Base-by-base conservation (phyloP, 2,888 invertebrate species). In the Ryuthela nishihirai region DNA sequence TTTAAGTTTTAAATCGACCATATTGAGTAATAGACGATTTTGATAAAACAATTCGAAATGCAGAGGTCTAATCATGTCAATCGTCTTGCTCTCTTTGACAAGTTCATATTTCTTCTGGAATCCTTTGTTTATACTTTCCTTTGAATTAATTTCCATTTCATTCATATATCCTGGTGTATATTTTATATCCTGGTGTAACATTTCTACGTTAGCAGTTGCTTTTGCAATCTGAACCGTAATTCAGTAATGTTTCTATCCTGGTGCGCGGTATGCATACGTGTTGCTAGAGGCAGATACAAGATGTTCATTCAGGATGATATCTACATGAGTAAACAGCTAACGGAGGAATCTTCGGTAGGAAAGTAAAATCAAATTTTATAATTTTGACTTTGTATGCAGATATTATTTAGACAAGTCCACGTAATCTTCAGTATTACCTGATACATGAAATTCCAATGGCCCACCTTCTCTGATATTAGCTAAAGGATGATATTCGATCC, bases 31-130 rank as follows among this genome's bases (percentile, higher is more conserved):
- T 9, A 42, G 23, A 41, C 47, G 40, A 1, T 45, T 25, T 45
- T 61, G 53, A 26, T 48, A 12, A 36, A 49, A 52, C n/a, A 61
- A 32, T 38, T 64, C 60, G 3, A 43, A 2, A 29, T 60, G 56
- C 10, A 64, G 18, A 12, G 24, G 2, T 0, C 52, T 55, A 10
- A 48, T 45, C 47, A 55, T 47, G 17, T 64, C 56, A 2, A 61
- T 41, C 3, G 29, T 20, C 3, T 18, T n/a, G 39, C 46, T 44
- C 3, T 20, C 4, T 24, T 32, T 4, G 24, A 44, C 39, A 4
- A 50, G 32, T 21, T 18, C 23, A 1, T 39, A 21, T 20, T 50
- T 15, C 35, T 47, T 54, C 2, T 15, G 18, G 21, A 54, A 42
- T 5, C 54, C 54, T 5, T 47, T 48, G 10, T 54, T 50, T 3